Conservation (phyloP, 2,797 vertebrate species). For the Amphiprion clarkii region DNA sequence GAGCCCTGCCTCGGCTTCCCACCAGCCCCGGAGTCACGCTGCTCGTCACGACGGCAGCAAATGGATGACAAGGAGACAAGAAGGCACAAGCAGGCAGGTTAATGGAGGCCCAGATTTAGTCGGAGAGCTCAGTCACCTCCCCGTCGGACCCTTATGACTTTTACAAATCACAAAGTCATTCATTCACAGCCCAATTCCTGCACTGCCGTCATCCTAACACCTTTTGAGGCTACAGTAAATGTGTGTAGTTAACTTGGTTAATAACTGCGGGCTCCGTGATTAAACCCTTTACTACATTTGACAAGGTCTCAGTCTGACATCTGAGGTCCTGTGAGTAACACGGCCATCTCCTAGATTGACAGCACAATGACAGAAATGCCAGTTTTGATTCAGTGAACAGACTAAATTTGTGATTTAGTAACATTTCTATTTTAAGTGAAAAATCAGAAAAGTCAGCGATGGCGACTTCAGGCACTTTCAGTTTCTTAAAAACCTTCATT, state of each 20-base stretch:
- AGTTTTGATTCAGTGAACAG: constrained; percentile 17
- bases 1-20: constrained; percentile 24
- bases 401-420: background rate
- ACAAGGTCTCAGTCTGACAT: constrained; percentile 48
- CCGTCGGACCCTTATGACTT: constrained; percentile 58
- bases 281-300: constrained; percentile 34
- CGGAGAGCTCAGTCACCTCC: constrained; percentile 55
- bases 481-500: background rate
- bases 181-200: constrained; percentile 27
- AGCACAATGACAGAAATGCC: constrained; percentile 11
- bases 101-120: constrained; percentile 36
- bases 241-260: constrained; percentile 1
- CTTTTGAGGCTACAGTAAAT: constrained; percentile 41
- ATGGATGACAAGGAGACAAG: constrained; percentile 20
- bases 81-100: constrained; percentile 50
- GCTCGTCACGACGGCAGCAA: constrained; percentile 6
- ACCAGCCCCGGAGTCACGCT: constrained; percentile 12
- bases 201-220: constrained; percentile 17
- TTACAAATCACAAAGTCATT: constrained; percentile 39
- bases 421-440: too few relatives aligned
- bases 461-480: background rate
- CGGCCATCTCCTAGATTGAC: constrained; percentile 7
- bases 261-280: constrained; percentile 46
- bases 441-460: too few relatives aligned
- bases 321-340: constrained; percentile 44